phyloP scores from a whole-genome alignment of 2,113 vertebrate species.

The Ursus arctos region DNA sequence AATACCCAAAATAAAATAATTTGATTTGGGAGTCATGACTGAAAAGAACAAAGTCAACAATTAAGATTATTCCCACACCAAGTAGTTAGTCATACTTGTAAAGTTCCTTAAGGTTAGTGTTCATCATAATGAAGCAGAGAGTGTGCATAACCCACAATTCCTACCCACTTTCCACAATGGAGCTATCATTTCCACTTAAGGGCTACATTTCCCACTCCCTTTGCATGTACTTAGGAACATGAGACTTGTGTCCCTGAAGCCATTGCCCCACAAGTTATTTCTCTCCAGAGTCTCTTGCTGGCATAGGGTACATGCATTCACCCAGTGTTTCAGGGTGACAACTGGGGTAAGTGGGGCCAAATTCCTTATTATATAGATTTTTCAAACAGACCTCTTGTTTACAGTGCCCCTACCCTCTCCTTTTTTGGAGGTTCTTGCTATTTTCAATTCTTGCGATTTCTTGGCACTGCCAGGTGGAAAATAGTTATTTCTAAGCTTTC shows the following conservation, averaged over 20 bases:
- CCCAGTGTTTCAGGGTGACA: not conserved
- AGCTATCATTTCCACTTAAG: not conserved
- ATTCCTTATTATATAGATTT: not conserved
- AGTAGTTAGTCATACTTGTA: not conserved
- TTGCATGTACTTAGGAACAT: not conserved
- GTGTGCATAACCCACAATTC: not conserved
- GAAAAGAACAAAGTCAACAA: not conserved
- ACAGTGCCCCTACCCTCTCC: not conserved
- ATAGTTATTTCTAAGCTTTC: not conserved
- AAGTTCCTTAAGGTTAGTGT: not conserved
- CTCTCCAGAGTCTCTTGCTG: not conserved
- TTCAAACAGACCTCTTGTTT: not conserved
- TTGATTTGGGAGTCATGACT: not conserved
- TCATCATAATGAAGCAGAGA: not conserved
- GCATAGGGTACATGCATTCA: fast-evolving
- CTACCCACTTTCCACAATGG: too few relatives aligned
- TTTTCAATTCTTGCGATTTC: not conserved
- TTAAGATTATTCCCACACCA: not conserved
- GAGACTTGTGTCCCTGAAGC: not conserved
- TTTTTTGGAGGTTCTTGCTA: not conserved
- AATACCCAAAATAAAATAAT: not conserved
- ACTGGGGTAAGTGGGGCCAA: not conserved
- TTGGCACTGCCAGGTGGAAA: not conserved
- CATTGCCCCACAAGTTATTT: not conserved
- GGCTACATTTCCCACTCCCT: not conserved